These are phyloP conservation scores for Drosophila multiciliata DNA, from an alignment of 2,888 invertebrate species.

Conservation along the genomic window DNA sequence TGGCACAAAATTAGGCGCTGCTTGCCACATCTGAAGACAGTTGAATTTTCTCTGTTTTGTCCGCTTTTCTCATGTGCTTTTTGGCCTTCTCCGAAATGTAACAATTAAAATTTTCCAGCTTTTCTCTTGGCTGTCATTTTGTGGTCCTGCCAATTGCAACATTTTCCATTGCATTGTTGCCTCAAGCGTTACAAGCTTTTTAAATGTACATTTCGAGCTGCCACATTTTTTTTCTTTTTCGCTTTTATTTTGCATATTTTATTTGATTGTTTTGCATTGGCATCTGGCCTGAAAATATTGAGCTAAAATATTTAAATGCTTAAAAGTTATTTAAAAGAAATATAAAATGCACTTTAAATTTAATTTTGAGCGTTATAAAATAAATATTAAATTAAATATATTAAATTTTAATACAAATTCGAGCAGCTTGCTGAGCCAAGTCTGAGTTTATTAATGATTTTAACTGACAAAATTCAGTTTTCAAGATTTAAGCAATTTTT, in stretches of 20 bases:
- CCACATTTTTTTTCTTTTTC: neutral
- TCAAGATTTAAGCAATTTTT: neutral
- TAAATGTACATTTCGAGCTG: slow-evolving; percentile 23
- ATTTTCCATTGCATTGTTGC: slow-evolving; percentile 34
- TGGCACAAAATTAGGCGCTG: slow-evolving; percentile 49
- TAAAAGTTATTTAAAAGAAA: neutral
- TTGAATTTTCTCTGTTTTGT: neutral
- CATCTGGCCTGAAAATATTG: neutral
- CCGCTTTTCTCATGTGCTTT: slow-evolving; percentile 60
- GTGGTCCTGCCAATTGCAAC: slow-evolving; percentile 41
- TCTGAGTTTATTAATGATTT: neutral
- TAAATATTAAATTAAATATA: neutral
- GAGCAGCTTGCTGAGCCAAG: neutral
- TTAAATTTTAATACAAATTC: neutral
- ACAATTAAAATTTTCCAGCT: slow-evolving; percentile 64
- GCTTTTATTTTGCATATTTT: neutral
- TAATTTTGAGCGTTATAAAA: neutral
- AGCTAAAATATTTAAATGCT: neutral
- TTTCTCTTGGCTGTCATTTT: slow-evolving; percentile 23
- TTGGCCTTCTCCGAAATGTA: slow-evolving; percentile 55
- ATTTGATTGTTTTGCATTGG: neutral
- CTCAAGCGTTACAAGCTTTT: slow-evolving; percentile 9
- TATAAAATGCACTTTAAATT: neutral
- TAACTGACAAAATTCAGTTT: neutral
- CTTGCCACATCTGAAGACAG: neutral